These are phyloP conservation scores for Zophobas morio DNA, from an alignment of 1,140 invertebrate genomes.

Conservation along the genomic window DNA sequence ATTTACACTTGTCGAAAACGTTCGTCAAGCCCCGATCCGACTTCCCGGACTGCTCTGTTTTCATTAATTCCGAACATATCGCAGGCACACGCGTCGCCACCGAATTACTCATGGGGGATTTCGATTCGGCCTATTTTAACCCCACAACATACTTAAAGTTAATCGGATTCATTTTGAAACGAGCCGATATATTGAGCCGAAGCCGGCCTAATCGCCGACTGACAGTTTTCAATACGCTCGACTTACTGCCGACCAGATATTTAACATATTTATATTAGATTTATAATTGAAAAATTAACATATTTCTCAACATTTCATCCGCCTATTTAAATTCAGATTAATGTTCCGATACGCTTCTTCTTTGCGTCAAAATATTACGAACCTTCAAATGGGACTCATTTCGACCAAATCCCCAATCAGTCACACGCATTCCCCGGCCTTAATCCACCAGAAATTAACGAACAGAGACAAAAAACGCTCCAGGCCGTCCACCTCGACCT, in stretches of 20 bases:
- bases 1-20: slow-evolving; percentile 66
- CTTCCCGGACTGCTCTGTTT: slow-evolving; percentile 59
- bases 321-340: slow-evolving; percentile 47
- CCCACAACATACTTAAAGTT: slow-evolving; percentile 65
- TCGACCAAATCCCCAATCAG: slow-evolving; percentile 36
- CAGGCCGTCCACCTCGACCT: too few relatives aligned
- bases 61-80: slow-evolving; percentile 67
- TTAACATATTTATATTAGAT: slow-evolving; percentile 57
- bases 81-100: slow-evolving; percentile 63
- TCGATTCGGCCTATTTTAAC: slow-evolving; percentile 64
- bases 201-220: slow-evolving; percentile 52
- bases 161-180: slow-evolving; percentile 65
- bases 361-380: slow-evolving; percentile 37
- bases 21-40: slow-evolving; percentile 50
- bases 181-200: slow-evolving; percentile 59
- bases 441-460: slow-evolving; percentile 27
- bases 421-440: slow-evolving; percentile 27
- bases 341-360: slow-evolving; percentile 38
- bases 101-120: slow-evolving; percentile 66
- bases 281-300: slow-evolving; percentile 58
- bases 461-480: slow-evolving; percentile 7
- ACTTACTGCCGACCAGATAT: slow-evolving; percentile 54
- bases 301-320: slow-evolving; percentile 52
- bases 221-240: slow-evolving; percentile 55
- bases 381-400: slow-evolving; percentile 28